These are phyloP conservation scores for Drosophila anceps DNA, from an alignment of 2,888 invertebrate species.

Conservation along the genomic window DNA sequence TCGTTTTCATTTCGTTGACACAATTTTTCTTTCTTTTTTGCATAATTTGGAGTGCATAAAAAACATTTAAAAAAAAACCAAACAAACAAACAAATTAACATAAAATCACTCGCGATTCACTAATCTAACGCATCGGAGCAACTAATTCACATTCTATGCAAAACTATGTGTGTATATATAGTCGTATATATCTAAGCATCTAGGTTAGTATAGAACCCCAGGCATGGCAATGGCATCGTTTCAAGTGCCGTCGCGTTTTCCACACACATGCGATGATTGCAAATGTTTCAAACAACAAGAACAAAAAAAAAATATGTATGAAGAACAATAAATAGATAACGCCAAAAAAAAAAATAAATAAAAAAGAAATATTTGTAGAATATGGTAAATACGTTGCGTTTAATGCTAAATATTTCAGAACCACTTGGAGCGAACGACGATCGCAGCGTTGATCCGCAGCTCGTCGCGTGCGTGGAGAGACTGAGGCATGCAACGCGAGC, in stretches of 20 bases:
- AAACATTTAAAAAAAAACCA: constrained; percentile 37
- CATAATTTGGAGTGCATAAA: constrained; percentile 16
- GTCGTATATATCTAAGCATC: constrained; percentile 35
- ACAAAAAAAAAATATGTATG: constrained; percentile 13
- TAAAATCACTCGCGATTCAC: constrained; percentile 51
- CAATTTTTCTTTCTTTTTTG: constrained; percentile 25
- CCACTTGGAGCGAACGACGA: constrained; percentile 47
- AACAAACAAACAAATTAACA: too few species aligned
- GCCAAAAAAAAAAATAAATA: constrained; percentile 20
- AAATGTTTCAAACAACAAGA: constrained; percentile 26
- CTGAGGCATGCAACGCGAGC: constrained; percentile 58
- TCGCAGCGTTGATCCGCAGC: constrained; percentile 64
- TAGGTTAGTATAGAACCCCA: constrained; percentile 34
- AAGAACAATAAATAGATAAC: constrained; percentile 20
- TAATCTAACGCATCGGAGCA: constrained; percentile 32
- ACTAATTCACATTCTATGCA: constrained; percentile 41
- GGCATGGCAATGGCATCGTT: constrained; percentile 60
- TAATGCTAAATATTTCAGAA: constrained; percentile 38
- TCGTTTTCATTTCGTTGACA: constrained; percentile 37
- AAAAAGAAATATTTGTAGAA: neutral
- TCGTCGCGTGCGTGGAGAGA: constrained; percentile 67
- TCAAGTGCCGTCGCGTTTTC: constrained; percentile 55
- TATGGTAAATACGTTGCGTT: constrained; percentile 42
- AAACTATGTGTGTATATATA: constrained; percentile 26
- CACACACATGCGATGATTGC: constrained; percentile 56